Conservation (phyloP, 2,113 vertebrate genomes). For the Ceyx margarethae region DNA sequence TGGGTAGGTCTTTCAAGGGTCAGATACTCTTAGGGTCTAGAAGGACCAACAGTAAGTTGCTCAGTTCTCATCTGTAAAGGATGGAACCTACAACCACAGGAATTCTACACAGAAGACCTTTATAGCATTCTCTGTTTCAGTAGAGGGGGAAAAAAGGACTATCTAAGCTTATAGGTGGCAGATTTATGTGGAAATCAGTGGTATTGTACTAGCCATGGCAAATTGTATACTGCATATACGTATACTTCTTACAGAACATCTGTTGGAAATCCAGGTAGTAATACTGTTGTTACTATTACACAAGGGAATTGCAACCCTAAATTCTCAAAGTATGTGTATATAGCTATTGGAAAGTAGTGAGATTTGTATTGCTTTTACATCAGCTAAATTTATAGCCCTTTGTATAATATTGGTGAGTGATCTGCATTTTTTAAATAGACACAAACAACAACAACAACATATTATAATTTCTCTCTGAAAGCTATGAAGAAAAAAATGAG, state of each 20-base stretch:
- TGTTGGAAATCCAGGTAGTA: not conserved
- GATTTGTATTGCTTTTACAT: not conserved
- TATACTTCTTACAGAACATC: not conserved
- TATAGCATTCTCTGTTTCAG: not conserved
- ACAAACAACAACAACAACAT: not conserved
- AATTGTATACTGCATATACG: not conserved
- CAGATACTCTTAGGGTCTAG: not conserved
- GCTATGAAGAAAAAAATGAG: conserved; percentile 44
- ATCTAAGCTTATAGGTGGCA: not conserved
- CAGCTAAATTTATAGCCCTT: not conserved
- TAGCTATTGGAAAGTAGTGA: not conserved
- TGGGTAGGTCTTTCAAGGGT: not conserved
- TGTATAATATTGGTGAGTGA: not conserved
- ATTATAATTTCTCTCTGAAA: not conserved
- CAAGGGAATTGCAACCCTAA: not conserved
- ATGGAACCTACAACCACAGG: not conserved
- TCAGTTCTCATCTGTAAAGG: not conserved
- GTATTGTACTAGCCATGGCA: not conserved
- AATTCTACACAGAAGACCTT: not conserved
- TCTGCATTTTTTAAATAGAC: not conserved
- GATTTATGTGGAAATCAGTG: not conserved
- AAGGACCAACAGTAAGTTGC: not conserved
- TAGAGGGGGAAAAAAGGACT: not conserved
- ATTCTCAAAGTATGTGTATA: not conserved
- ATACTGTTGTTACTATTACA: not conserved